Conservation (phyloP, 2,888 invertebrate genomes). For the Synanthedon formicaeformis region DNA sequence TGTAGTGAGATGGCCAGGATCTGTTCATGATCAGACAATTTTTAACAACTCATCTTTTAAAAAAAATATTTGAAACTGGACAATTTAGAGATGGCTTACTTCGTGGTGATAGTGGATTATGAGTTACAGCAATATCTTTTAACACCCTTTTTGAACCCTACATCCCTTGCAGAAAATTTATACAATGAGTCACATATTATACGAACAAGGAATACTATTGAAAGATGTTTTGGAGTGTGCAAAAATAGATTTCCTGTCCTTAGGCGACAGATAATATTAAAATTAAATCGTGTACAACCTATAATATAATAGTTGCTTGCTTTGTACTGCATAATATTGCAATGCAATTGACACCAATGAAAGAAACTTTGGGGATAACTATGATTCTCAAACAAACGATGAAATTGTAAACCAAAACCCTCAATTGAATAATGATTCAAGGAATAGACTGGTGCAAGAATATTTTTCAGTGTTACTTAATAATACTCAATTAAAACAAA, state of each 20-base stretch:
- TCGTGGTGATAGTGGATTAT: background rate
- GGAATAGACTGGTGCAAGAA: background rate
- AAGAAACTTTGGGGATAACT: background rate
- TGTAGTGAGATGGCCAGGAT: conserved; percentile 1
- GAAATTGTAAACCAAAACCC: background rate
- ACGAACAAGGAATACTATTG: background rate
- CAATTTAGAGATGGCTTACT: background rate
- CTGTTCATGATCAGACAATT: background rate
- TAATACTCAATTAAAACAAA: background rate
- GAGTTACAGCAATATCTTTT: background rate
- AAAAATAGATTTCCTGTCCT: background rate
- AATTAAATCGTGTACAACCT: background rate
- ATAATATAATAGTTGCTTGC: background rate
- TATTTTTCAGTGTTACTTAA: background rate
- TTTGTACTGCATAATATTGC: background rate
- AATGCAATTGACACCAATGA: background rate
- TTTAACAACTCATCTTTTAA: background rate
- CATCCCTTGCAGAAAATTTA: background rate
- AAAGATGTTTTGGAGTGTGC: background rate
- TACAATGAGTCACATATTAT: background rate
- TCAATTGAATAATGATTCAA: background rate
- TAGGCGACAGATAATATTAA: background rate
- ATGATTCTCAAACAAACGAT: background rate
- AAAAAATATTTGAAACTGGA: background rate
- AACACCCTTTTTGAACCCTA: background rate